Base-by-base conservation (phyloP, 2,113 vertebrate genomes). In the Myiozetetes cayanensis region DNA sequence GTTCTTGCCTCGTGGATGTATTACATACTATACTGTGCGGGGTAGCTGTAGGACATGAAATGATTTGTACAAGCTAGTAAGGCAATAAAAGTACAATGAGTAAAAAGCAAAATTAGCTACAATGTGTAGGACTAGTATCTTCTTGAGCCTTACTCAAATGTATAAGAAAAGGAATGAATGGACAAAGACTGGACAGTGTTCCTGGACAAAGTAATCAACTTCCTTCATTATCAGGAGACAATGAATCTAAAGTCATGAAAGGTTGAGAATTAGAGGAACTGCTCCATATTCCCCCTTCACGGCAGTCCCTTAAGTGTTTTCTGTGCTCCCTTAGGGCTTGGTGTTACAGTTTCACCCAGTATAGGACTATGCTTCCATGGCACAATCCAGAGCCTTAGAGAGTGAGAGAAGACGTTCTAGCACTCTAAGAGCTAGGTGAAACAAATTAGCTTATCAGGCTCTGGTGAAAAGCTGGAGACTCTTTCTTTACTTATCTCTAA, bases 401-500 rank as follows among this genome's bases (percentile, higher is more conserved):
- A 90, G 35, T 47, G 50, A 50, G 41, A 91, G 41, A 91, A 93
- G 63, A 67, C 15, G 49, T 68, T 87, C 66, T 87, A 65, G 44
- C 28, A 47, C 25, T 50, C 66, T 39, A 6, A 27, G 33, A 87
- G 19, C 25, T 80, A 80, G 87, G 50, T 67, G 76, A 86, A 85
- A 83, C 46, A 91, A 87, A 93, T 85, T 68, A 79, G 28, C 28
- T 87, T 91, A 72, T 90, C 58, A 75, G 46, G 43, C 72, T 86
- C 43, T 90, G 46, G 67, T 67, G 55, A 85, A 90, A 95, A 94
- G 17, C 14, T 33, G 15, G 67, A 77, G 59, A 66, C 83, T 83
- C 53, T 87, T 93, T 93, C 72, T 59, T 93, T 76, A 90, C 55
- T 93, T 90, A 94, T 84, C 82, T 88, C 59, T 86, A 80, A 95